These are phyloP conservation scores for Anser cygnoides DNA, from an alignment of 2,113 vertebrate genomes.

Conservation along the genomic window DNA sequence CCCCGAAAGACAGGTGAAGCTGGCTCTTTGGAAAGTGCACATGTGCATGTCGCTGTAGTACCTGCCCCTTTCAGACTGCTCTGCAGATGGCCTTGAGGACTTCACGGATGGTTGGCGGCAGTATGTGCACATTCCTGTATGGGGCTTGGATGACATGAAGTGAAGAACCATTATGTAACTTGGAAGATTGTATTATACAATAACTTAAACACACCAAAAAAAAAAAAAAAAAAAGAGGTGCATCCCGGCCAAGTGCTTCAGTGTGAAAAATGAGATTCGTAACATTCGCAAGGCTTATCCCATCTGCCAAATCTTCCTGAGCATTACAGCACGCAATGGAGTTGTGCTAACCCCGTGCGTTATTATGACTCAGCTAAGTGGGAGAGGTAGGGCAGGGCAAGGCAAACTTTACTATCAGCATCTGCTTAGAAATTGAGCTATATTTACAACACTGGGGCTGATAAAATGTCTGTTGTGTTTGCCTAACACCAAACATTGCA, in stretches of 20 bases:
- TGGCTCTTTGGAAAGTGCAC: neutral
- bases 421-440: constrained; percentile 28
- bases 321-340: neutral
- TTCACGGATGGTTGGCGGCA: neutral
- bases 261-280: neutral
- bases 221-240: neutral
- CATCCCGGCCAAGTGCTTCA: constrained; percentile 14
- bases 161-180: constrained; percentile 45
- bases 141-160: neutral
- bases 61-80: neutral
- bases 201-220: neutral
- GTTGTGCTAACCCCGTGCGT: neutral
- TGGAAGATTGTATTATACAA: constrained; percentile 11
- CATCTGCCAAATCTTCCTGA: constrained; percentile 67
- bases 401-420: constrained; percentile 57
- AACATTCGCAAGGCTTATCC: neutral
- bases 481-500: constrained; percentile 57
- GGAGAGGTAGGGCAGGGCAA: constrained; percentile 60
- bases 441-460: constrained; percentile 40
- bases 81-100: neutral
- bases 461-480: constrained; percentile 42
- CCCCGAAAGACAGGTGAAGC: neutral
- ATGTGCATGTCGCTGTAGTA: neutral
- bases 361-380: constrained; percentile 54
- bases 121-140: neutral